A percentile compares a stretch with the other conserved stretches of the same genome.
Conservation (phyloP, 2,888 invertebrate genomes). For the Ceramica pisi region DNA sequence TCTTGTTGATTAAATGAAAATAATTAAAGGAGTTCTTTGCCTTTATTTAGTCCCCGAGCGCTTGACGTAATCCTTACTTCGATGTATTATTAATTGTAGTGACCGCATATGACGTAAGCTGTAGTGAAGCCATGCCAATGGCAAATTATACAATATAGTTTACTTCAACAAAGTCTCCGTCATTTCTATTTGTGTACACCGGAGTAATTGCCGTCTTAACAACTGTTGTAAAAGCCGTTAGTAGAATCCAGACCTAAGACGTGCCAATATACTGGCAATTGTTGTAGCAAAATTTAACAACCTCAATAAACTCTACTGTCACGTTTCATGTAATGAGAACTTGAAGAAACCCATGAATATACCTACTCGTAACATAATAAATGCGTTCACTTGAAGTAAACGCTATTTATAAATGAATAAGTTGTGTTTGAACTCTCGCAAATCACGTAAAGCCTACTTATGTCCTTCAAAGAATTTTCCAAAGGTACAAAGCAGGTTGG, state of each 20-base stretch:
- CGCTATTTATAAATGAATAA: constrained; percentile 10
- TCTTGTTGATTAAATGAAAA: constrained; percentile 70
- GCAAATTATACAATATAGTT: constrained; percentile 27
- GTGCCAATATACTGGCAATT: constrained; percentile 41
- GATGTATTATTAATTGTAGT: constrained; percentile 33
- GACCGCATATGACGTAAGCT: neutral
- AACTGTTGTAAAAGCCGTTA: constrained; percentile 35
- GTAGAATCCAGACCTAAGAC: constrained; percentile 24
- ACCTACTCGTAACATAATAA: neutral
- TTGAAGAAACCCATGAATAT: neutral
- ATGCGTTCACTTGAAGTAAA: constrained; percentile 2
- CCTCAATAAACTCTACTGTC: constrained; percentile 39
- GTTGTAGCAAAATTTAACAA: constrained; percentile 40
- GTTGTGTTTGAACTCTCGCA: neutral
- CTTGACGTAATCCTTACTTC: constrained; percentile 23
- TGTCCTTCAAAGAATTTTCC: constrained; percentile 25
- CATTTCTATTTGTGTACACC: constrained; percentile 19
- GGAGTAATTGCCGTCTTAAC: constrained; percentile 44
- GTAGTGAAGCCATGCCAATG: neutral
- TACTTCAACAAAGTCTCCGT: constrained; percentile 31
- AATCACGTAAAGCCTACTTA: constrained; percentile 34
- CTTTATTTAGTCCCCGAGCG: constrained; percentile 50
- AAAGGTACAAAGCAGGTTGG: constrained; percentile 16
- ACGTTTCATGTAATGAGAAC: neutral
- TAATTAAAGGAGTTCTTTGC: constrained; percentile 66